Conservation (phyloP, 1,140 invertebrate genomes). For the Drosophila gunungcola region DNA sequence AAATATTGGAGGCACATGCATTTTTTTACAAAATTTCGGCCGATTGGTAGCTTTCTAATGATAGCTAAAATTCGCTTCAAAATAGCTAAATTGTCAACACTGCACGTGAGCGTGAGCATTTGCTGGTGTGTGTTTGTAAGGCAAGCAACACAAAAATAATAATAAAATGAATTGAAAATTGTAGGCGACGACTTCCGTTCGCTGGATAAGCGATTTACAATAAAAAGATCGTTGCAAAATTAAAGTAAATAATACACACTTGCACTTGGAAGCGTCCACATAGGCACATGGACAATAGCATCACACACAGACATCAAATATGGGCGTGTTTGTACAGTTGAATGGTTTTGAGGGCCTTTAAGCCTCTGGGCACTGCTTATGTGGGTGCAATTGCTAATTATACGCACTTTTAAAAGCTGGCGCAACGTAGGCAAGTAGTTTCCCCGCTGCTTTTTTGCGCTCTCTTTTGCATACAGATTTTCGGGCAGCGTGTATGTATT, state of each 20-base stretch:
- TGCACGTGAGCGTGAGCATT: background rate
- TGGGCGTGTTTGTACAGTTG: conserved; percentile 80
- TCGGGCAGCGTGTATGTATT: conserved; percentile 58
- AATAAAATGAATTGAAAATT: conserved; percentile 69
- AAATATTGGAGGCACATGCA: too few relatives aligned
- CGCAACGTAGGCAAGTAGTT: conserved; percentile 12
- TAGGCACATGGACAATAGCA: conserved; percentile 21
- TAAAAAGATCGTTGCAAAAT: conserved; percentile 74
- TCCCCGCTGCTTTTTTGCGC: conserved; percentile 54
- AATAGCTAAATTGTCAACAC: too few relatives aligned
- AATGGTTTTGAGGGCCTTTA: conserved; percentile 44
- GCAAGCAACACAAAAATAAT: conserved; percentile 63
- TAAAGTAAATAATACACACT: conserved; percentile 62
- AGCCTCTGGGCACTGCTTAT: conserved; percentile 1
- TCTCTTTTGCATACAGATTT: conserved; percentile 76
- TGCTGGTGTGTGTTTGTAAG: conserved; percentile 8
- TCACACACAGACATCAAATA: conserved; percentile 58
- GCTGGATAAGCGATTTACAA: conserved; percentile 68
- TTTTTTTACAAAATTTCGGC: too few relatives aligned
- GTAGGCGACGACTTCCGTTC: conserved; percentile 79
- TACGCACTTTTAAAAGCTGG: conserved; percentile 58
- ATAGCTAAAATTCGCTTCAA: too few relatives aligned
- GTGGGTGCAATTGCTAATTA: conserved; percentile 63
- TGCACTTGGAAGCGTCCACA: background rate
- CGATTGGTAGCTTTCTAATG: too few relatives aligned